A percentile compares a stretch with the other conserved stretches of the same genome.
Conservation (phyloP, 2,888 invertebrate species). For the Cosmopolites sordidus region DNA sequence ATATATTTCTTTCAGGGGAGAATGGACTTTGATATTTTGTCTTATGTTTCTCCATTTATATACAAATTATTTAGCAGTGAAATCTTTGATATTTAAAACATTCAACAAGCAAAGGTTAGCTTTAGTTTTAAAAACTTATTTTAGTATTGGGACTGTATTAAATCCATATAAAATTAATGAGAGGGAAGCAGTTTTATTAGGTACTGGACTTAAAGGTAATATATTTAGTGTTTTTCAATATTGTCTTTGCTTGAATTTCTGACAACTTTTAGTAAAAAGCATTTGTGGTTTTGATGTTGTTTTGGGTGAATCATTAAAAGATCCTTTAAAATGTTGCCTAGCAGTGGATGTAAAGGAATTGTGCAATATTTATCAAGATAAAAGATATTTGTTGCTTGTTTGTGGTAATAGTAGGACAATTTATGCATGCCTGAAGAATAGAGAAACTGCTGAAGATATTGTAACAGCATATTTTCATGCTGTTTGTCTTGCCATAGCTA, state of each 20-base stretch:
- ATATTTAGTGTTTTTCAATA: neutral
- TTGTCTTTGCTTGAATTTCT: conserved; percentile 7
- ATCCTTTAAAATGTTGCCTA: conserved; percentile 25
- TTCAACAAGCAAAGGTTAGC: conserved; percentile 77
- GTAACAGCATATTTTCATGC: conserved; percentile 68
- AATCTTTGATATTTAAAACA: conserved; percentile 70
- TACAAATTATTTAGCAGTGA: conserved; percentile 85
- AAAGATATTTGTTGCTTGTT: conserved; percentile 56
- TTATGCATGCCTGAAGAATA: conserved; percentile 55
- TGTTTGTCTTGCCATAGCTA: conserved; percentile 52
- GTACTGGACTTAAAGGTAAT: conserved; percentile 49
- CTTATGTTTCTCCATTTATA: conserved; percentile 77
- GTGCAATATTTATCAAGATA: conserved; percentile 49
- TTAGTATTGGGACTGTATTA: conserved; percentile 56
- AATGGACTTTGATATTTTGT: conserved; percentile 67
- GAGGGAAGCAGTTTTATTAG: conserved; percentile 65
- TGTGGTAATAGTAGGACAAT: conserved; percentile 50
- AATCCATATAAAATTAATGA: conserved; percentile 65
- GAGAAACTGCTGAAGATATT: conserved; percentile 54
- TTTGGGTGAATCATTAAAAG: conserved; percentile 56
- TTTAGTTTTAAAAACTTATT: conserved; percentile 64
- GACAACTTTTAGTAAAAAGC: conserved; percentile 52
- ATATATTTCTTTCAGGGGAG: conserved; percentile 53
- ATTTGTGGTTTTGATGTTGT: conserved; percentile 61
- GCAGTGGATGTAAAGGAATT: conserved; percentile 46